Base-by-base conservation (phyloP, 2,797 vertebrate species). In the Fistularia commersonii region DNA sequence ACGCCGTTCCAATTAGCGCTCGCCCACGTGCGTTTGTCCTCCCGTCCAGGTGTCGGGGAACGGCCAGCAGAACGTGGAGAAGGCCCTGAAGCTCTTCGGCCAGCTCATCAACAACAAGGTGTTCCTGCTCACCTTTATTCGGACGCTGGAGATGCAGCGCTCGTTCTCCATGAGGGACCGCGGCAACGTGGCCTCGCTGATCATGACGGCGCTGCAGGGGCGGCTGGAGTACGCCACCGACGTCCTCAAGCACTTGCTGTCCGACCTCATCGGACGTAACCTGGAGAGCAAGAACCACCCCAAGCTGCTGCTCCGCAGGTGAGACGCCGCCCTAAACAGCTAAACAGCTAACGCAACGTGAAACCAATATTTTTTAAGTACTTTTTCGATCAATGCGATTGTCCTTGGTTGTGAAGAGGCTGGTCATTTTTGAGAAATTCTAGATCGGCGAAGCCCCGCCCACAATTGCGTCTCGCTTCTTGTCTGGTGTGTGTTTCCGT, bases 51-150 rank as follows among this genome's bases (percentile, higher is more conserved):
- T 99, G 13, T 95, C 94, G 0, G 97, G 96, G 1, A 97, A 98
- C 0, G 95, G 95, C 49, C 97, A 99, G 88, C 93, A 93, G 87
- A 93, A 86, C 0, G 95, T 98, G 80, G 97, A 99, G 85, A 99
- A 98, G 71, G 96, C 95, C 63, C 82, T 99, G 80, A 98, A 98
- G 88, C 89, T 96, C 61, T 99, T 99, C 11, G 97, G 92, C 1
- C 96, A 98, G 88, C 92, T 99, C 71, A 91, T 99, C 88, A 98
- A 99, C 93, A 99, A 99, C 89, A 99, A 99, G 72, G 93, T 97
- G 55, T 99, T 98, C 86, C 89, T 98, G 86, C 86, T 98, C 79
- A 93, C 95, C 45, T 98, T 99, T 86, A 98, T 99, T 77, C 94
- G 97, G 8, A 98, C 96, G 0, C 88, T 98, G 70, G 97, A 98